phyloP scores from a whole-genome alignment of 2,888 invertebrate genomes.

The Taphrorychus bicolor region DNA sequence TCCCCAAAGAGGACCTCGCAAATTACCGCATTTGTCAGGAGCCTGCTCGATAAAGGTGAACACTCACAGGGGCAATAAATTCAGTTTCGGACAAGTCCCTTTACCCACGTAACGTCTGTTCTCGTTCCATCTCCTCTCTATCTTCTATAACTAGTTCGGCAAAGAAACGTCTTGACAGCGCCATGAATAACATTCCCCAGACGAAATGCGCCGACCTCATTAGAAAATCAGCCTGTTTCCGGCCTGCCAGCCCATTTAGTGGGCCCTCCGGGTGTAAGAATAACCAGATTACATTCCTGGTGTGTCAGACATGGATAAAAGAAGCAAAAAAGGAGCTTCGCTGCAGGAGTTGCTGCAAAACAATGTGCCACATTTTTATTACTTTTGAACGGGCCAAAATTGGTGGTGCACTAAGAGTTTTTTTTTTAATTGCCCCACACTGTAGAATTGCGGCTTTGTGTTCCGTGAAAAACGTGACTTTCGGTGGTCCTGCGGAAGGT shows the following conservation, averaged over 20 bases:
- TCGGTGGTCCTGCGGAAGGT: background rate
- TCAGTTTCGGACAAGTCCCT: background rate
- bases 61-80: background rate
- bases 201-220: conserved; percentile 29
- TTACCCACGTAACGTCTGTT: background rate
- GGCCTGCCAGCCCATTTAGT: conserved; percentile 29
- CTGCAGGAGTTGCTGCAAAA: conserved; percentile 48
- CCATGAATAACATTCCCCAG: conserved; percentile 22
- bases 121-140: background rate
- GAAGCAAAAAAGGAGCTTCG: conserved; percentile 41
- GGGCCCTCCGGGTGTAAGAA: conserved; percentile 47
- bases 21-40: conserved; percentile 4
- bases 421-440: conserved; percentile 33
- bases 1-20: background rate
- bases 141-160: background rate
- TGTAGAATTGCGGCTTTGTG: conserved; percentile 19
- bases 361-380: conserved; percentile 49
- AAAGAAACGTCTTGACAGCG: conserved; percentile 10
- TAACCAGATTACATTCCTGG: conserved; percentile 51
- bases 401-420: conserved; percentile 22
- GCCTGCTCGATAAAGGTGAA: background rate
- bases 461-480: conserved; percentile 15
- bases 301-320: conserved; percentile 50
- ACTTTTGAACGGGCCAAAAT: conserved; percentile 42
- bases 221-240: conserved; percentile 34